These are phyloP conservation scores for Cheilosia grossa DNA, from an alignment of 2,888 invertebrate genomes.

Conservation along the genomic window DNA sequence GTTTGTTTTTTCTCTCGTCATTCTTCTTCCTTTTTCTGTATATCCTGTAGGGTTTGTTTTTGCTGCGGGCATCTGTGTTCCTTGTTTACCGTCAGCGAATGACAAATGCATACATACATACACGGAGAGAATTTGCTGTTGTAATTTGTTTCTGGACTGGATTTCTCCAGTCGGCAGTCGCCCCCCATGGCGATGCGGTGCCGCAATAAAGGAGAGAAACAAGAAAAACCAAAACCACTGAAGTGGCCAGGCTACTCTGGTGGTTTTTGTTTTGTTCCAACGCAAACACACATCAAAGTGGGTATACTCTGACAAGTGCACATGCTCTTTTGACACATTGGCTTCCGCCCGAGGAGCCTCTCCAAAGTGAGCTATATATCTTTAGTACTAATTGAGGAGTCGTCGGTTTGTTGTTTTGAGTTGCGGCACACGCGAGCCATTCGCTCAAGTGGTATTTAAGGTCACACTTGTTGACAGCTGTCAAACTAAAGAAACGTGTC, in stretches of 20 bases:
- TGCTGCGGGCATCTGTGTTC: conserved; percentile 61
- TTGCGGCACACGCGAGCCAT: conserved; percentile 53
- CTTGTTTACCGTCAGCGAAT: conserved; percentile 60
- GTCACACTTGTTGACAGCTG: conserved; percentile 64
- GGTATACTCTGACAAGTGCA: conserved; percentile 70
- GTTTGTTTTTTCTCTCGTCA: conserved; percentile 20
- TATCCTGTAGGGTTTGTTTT: conserved; percentile 57
- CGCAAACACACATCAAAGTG: conserved; percentile 40
- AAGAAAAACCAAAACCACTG: conserved; percentile 17
- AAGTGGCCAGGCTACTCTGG: conserved; percentile 57
- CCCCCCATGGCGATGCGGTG: conserved; percentile 55
- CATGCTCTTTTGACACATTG: conserved; percentile 73
- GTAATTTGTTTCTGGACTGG: conserved; percentile 22
- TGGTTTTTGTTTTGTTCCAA: conserved; percentile 27
- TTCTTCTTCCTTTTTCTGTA: conserved; percentile 9
- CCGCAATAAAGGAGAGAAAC: conserved; percentile 20
- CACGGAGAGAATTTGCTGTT: conserved; percentile 24
- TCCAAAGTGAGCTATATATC: conserved; percentile 48
- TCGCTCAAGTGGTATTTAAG: conserved; percentile 43
- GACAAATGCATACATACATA: conserved; percentile 60
- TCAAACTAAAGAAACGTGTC: conserved; percentile 39
- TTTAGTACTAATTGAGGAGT: conserved; percentile 61
- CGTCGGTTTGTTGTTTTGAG: conserved; percentile 38
- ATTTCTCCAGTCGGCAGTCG: conserved; percentile 36
- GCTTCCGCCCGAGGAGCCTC: conserved; percentile 54